Conservation (phyloP, 2,797 vertebrate species). For the Notolabrus celidotus region DNA sequence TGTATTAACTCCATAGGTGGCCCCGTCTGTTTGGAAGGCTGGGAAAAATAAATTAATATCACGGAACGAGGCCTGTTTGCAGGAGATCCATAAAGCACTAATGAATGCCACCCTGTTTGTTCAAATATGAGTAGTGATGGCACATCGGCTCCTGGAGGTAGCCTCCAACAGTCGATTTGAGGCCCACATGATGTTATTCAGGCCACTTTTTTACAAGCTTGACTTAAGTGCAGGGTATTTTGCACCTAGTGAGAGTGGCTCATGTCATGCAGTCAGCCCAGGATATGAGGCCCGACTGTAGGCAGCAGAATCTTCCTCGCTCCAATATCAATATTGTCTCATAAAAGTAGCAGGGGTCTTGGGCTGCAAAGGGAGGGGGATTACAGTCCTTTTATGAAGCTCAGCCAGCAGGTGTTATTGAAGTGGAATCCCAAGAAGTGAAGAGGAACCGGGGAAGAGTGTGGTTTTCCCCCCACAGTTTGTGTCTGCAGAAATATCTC, state of each 20-base stretch:
- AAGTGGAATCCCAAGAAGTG: constrained; percentile 35
- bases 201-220: constrained; percentile 12
- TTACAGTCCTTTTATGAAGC: constrained; percentile 44
- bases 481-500: not conserved
- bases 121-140: constrained; percentile 26
- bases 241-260: not conserved
- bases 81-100: constrained; percentile 50
- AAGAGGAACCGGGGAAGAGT: not conserved
- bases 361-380: constrained; percentile 3
- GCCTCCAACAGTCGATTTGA: constrained; percentile 13
- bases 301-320: constrained; percentile 10
- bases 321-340: constrained; percentile 38
- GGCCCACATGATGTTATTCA: constrained; percentile 24
- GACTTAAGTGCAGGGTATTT: not conserved
- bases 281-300: not conserved
- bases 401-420: constrained; percentile 56
- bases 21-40: constrained; percentile 70
- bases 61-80: constrained; percentile 30
- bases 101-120: constrained; percentile 46
- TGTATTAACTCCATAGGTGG: constrained; percentile 78
- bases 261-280: constrained; percentile 1
- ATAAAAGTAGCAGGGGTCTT: constrained; percentile 17
- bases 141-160: constrained; percentile 17
- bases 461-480: constrained; percentile 4
- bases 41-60: constrained; percentile 66